phyloP scores from a whole-genome alignment of 2,888 invertebrate species.

The Aporophyla lueneburgensis region DNA sequence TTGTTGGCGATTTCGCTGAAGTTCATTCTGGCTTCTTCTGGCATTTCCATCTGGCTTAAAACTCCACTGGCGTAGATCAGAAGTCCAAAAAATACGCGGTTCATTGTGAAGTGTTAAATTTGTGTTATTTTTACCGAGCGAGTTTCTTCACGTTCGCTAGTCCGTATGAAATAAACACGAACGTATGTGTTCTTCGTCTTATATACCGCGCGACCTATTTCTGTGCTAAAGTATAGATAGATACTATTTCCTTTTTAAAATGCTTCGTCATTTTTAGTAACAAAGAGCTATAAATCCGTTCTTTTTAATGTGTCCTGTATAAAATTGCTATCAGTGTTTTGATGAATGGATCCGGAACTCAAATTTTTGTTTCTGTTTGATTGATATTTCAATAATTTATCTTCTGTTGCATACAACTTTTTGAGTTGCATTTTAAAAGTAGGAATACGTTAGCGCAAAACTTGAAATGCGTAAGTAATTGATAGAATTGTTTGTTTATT shows the following conservation, averaged over 20 bases:
- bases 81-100: conserved; percentile 10
- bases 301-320: neutral
- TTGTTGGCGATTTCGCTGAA: conserved; percentile 72
- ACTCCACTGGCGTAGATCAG: conserved; percentile 24
- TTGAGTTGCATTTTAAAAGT: neutral
- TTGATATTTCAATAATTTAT: neutral
- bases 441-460: neutral
- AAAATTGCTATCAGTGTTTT: neutral
- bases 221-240: conserved; percentile 8
- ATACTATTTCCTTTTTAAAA: neutral
- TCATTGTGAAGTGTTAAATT: conserved; percentile 45
- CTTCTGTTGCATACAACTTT: neutral
- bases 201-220: conserved; percentile 57
- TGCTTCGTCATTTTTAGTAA: neutral
- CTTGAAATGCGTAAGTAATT: neutral
- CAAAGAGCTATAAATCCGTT: neutral
- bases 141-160: conserved; percentile 38
- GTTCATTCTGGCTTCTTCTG: conserved; percentile 70
- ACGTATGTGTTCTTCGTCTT: conserved; percentile 37
- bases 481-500: neutral
- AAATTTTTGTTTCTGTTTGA: neutral
- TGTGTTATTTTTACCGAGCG: neutral
- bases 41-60: conserved; percentile 29
- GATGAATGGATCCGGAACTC: conserved; percentile 12
- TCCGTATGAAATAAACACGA: conserved; percentile 47